Evolutionary conservation across 2,113 vertebrate genomes (phyloP), one percentile per base, ranked within the genome.

Genomic region (Albula glossodonta): DNA sequence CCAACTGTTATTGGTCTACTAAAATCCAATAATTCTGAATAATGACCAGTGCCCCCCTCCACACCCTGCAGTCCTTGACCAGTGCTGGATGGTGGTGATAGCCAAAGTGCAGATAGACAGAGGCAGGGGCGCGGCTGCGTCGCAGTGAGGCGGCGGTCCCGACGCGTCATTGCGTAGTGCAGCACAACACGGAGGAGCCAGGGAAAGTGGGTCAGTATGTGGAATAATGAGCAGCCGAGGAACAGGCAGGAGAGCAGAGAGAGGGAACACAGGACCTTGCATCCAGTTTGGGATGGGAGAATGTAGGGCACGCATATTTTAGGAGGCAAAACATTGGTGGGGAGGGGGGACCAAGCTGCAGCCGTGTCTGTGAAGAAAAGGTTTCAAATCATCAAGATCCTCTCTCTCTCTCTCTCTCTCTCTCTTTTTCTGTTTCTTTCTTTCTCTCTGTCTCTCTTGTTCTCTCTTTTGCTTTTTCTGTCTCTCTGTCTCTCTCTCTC

Each of bases 301-400:
- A 93, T 94, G 92, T 94, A 93, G 93, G 93, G 89, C 93, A 94
- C 88, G 93, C 92, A 93, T 94, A 93, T 93, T 94, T 93, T 93
- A 93, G 92, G 92, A 91, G 90, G 90, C 88, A 87, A 87, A 90
- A 88, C 90, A 31, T 91, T 89, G 86, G 90, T 89, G 87, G 81
- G 90, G 86, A 91, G 90, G 87, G 81, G 90, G 84, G 87, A 83
- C 87, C 90, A 89, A 80, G 78, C 53, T 78, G 31, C 31, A 41
- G 31, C 31, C 31, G 31, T 41, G 89, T 87, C 87, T 89, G 89
- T 81, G 78, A 77, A 88, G 86, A 88, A 88, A 90, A 84, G 82
- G 88, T 87, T 89, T 92, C 87, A 91, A 91, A 89, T 74, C 87
- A 86, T 82, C 84, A 56, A 63, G 51, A 51, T 51, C 60, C 80